Percentiles rank a stretch among this genome's conserved stretches.
Evolutionary conservation across 2,113 vertebrate genomes (phyloP).

Genomic region (Indri indri): DNA sequence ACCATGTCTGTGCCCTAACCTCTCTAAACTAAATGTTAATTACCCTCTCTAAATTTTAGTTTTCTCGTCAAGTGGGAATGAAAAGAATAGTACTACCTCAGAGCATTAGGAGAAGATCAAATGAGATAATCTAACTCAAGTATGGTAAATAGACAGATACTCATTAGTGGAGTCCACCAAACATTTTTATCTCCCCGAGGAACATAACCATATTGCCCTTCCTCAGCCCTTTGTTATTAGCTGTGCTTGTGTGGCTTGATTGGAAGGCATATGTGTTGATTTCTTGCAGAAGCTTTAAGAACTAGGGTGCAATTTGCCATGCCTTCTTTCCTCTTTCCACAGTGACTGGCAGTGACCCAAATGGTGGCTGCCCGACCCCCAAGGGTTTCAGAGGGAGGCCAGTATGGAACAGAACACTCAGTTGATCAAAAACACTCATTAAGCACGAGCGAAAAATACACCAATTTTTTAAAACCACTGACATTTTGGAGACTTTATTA

Average conservation of each 20-base stretch:
- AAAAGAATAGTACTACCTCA: not conserved
- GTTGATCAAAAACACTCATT: not conserved
- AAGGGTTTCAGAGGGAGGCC: not conserved
- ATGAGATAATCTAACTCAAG: not conserved
- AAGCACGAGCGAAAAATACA: not conserved
- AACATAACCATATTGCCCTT: not conserved
- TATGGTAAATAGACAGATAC: not conserved
- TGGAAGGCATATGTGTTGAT: not conserved
- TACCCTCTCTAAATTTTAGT: not conserved
- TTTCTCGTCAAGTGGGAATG: not conserved
- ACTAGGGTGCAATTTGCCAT: not conserved
- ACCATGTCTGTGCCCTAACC: not conserved
- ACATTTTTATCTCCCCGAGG: not conserved
- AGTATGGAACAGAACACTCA: not conserved
- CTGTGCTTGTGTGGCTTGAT: not conserved
- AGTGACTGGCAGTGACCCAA: no score
- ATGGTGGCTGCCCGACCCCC: not conserved
- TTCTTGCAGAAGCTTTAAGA: not conserved
- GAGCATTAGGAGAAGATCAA: not conserved
- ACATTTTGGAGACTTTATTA: not conserved
- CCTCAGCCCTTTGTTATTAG: not conserved
- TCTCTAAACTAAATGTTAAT: not conserved
- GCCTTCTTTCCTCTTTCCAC: not conserved
- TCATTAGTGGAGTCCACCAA: not conserved
- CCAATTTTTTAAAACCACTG: not conserved